Base-by-base conservation (phyloP, 1,140 invertebrate species). In the Mizuhopecten yessoensis region DNA sequence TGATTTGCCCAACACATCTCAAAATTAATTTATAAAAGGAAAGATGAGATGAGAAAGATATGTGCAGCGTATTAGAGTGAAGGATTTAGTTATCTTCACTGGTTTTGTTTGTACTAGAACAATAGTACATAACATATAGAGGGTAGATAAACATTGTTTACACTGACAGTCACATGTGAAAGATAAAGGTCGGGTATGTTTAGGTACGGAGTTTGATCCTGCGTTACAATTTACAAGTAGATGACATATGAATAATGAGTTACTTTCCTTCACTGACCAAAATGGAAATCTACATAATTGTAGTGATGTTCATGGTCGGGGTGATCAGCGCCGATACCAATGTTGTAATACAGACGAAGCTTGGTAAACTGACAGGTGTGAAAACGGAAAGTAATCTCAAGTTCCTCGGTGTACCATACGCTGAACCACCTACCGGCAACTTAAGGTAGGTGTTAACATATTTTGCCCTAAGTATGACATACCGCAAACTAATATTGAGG, bases 371-470 rank as follows among this genome's bases (percentile, higher is more conserved):
- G n/a, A 57, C 5, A 20, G 92, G 92, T 0, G 23, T 92, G 11
- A 13, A 34, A 23, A 75, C 86, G 1, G 88, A 75, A 11, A 87
- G n/a, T 17, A 86, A 86, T 7, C 86, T 88, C 9, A 86, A 42
- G 23, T 93, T 92, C 86, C 36, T 91, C 13, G 92, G 92, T 13
- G 75, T 93, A 42, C 92, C 92, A 10, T 93, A 90, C 87, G 92
- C 92, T 20, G 57, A 75, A 36, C 88, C 92, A 13, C 92, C 92
- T 49, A 45, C 92, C 15, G 91, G 91, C 17, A 91, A 89, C 17
- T 87, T 93, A 45, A 91, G 92, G 92, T 93, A 90, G 49, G 57
- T 91, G 3, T 39, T 5, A n/a, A n/a, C n/a, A n/a, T n/a, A n/a
- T n/a, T n/a, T n/a, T n/a, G n/a, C n/a, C n/a, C n/a, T n/a, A 34